These are phyloP conservation scores for Agonopterix alstromeriana DNA, from an alignment of 2,888 invertebrate genomes.

Conservation along the genomic window DNA sequence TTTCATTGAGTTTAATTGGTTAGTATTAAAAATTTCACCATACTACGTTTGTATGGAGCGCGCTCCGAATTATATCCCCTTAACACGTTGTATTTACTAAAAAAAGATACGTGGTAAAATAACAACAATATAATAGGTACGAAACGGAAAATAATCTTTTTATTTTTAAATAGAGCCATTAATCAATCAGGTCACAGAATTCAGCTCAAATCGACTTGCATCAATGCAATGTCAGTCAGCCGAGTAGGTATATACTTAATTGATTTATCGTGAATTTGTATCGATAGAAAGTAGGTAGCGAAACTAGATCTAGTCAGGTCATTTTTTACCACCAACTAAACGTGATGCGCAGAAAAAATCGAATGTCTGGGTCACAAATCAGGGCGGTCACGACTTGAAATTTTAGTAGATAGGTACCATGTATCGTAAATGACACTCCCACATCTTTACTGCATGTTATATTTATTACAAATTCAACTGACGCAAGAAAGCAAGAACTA, in stretches of 20 bases:
- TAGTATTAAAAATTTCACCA: too few relatives aligned
- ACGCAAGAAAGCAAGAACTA: constrained; percentile 18
- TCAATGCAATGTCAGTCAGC: background rate
- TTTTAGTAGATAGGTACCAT: background rate
- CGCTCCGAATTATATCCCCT: too few relatives aligned
- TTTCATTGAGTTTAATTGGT: too few relatives aligned
- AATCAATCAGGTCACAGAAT: too few relatives aligned
- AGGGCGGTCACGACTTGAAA: background rate
- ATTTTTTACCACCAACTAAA: constrained; percentile 44
- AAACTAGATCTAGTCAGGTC: constrained; percentile 36
- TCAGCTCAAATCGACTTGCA: background rate
- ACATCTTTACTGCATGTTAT: constrained; percentile 3
- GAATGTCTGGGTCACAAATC: constrained; percentile 26
- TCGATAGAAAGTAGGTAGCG: constrained; percentile 31
- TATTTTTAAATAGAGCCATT: too few relatives aligned
- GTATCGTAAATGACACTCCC: background rate
- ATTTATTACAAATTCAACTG: constrained; percentile 14
- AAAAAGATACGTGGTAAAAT: too few relatives aligned
- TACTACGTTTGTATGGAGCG: too few relatives aligned
- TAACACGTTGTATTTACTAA: too few relatives aligned
- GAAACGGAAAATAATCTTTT: too few relatives aligned
- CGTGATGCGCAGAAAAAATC: constrained; percentile 34
- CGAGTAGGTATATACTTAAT: too few relatives aligned
- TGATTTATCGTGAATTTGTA: constrained; percentile 9
- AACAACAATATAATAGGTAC: too few relatives aligned